Conservation (phyloP, 2,797 vertebrate species). For the Podarcis lilfordi region DNA sequence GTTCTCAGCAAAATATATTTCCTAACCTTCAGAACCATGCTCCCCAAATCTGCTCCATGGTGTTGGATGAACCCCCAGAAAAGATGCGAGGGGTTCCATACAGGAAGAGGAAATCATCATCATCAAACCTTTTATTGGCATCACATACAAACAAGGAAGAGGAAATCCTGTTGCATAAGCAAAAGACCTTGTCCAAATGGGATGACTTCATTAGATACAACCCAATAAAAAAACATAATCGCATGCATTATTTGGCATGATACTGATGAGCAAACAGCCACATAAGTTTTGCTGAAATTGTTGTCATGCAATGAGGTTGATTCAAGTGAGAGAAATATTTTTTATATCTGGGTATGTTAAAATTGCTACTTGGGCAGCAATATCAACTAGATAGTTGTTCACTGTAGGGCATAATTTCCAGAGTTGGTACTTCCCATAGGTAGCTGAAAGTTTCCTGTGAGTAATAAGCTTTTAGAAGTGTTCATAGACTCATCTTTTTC, state of each 20-base stretch:
- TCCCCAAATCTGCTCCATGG: no score
- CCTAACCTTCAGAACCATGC: no score
- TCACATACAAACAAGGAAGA: no score
- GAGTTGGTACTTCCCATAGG: neutral
- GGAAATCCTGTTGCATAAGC: no score
- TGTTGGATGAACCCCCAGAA: no score
- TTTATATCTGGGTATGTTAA: neutral
- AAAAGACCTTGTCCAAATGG: no score
- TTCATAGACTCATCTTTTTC: neutral
- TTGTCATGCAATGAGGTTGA: neutral
- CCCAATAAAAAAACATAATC: neutral
- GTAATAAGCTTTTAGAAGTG: neutral
- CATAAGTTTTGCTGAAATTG: neutral
- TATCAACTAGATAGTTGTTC: no score
- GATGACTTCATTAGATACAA: no score
- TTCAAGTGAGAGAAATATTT: neutral
- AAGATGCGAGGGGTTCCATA: no score
- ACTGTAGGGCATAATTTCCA: neutral
- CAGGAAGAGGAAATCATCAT: no score
- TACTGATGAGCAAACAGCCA: neutral
- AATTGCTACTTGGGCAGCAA: neutral
- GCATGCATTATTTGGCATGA: neutral
- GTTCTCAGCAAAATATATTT: no score
- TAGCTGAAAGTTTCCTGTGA: neutral
- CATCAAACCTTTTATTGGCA: no score